Evolutionary conservation across 2,888 invertebrate species (phyloP).

Genomic region (Ypsolopha sequella): DNA sequence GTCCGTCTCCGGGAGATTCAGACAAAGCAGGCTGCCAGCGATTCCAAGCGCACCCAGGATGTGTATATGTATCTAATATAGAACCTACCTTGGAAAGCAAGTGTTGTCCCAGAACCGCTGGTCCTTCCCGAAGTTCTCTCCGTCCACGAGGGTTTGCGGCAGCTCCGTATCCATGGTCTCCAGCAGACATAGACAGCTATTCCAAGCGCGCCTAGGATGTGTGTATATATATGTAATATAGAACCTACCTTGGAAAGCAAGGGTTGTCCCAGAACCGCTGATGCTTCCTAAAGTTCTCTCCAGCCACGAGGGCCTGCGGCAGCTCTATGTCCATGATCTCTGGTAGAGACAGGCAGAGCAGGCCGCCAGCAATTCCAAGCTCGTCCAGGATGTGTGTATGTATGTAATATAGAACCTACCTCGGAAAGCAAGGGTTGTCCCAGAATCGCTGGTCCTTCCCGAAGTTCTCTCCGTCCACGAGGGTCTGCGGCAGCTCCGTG

Average conservation of each 20-base stretch:
- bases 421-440: slow-evolving; percentile 83
- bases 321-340: slow-evolving; percentile 89
- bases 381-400: slow-evolving; percentile 85
- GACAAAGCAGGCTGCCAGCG: slow-evolving; percentile 83
- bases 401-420: slow-evolving; percentile 49
- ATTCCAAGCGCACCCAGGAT: slow-evolving; percentile 84
- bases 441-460: slow-evolving; percentile 84
- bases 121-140: slow-evolving; percentile 85
- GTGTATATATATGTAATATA: too few species aligned
- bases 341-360: slow-evolving; percentile 83
- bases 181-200: slow-evolving; percentile 82
- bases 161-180: slow-evolving; percentile 89
- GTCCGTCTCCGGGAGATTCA: slow-evolving; percentile 87
- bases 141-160: slow-evolving; percentile 88
- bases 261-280: slow-evolving; percentile 88
- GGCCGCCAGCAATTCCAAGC: slow-evolving; percentile 80
- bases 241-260: slow-evolving; percentile 75
- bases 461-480: slow-evolving; percentile 89
- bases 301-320: slow-evolving; percentile 88
- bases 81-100: slow-evolving; percentile 75
- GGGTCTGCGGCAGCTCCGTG: slow-evolving; percentile 87
- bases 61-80: too few species aligned
- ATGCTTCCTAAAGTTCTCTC: slow-evolving; percentile 85
- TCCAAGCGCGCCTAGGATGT: slow-evolving; percentile 83
- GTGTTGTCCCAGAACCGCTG: slow-evolving; percentile 88